These are phyloP conservation scores for Platichthys stellatus DNA, from an alignment of 2,113 vertebrate genomes.

Conservation along the genomic window DNA sequence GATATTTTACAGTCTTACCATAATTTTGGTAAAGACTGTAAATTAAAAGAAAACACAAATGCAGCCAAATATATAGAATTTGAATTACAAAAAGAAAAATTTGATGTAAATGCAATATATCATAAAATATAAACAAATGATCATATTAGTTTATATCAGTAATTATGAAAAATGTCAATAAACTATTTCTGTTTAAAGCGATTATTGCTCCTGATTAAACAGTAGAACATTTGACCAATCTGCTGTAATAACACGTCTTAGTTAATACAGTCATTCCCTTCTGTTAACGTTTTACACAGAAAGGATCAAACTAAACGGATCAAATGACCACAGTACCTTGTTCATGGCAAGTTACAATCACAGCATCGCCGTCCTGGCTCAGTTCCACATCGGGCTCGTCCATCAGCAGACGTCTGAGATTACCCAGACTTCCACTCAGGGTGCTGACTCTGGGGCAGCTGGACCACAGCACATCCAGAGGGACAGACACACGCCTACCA, in stretches of 20 bases:
- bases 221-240: no score
- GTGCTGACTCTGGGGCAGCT: slow-evolving; percentile 79
- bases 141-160: no score
- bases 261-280: not conserved
- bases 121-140: no score
- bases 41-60: no score
- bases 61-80: no score
- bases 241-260: not conserved
- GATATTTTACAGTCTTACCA: no score
- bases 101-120: no score
- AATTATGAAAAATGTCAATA: no score
- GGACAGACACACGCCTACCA: slow-evolving; percentile 78
- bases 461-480: slow-evolving; percentile 84
- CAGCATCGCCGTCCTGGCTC: slow-evolving; percentile 79
- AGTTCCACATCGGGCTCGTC: slow-evolving; percentile 73
- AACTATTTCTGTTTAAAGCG: no score
- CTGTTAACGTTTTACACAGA: not conserved
- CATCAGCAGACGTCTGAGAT: slow-evolving; percentile 78
- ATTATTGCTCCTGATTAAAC: no score
- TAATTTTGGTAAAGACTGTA: no score
- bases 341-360: slow-evolving; percentile 70
- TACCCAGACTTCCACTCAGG: slow-evolving; percentile 81
- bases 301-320: not conserved
- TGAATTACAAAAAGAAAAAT: no score
- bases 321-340: slow-evolving; percentile 33